Conservation (phyloP, 2,888 invertebrate species). For the Cataglyphis cursor region DNA sequence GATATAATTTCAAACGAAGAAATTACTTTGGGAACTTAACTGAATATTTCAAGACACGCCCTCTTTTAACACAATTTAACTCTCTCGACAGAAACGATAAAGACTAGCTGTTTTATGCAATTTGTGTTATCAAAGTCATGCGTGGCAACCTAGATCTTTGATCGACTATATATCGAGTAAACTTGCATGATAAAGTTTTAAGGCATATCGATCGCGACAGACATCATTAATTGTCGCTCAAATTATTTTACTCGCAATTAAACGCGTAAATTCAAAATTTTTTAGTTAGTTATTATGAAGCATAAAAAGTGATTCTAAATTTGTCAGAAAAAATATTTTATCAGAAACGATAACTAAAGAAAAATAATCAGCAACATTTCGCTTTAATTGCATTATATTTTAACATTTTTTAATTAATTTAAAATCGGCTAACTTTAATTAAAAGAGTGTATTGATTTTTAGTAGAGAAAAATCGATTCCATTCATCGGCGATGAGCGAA, state of each 20-base stretch:
- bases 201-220: background rate
- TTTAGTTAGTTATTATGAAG: background rate
- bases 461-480: background rate
- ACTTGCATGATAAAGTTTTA: background rate
- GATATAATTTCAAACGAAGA: constrained; percentile 27
- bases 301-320: background rate
- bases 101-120: constrained; percentile 20
- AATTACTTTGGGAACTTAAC: constrained; percentile 29
- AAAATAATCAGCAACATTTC: background rate
- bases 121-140: constrained; percentile 7
- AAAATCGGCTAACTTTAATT: constrained; percentile 8
- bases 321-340: background rate
- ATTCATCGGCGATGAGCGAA: background rate
- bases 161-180: background rate
- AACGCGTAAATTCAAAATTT: background rate
- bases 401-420: background rate
- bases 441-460: background rate
- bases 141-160: background rate
- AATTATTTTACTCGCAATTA: background rate
- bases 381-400: background rate
- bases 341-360: background rate
- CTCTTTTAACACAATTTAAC: constrained; percentile 32
- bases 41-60: constrained; percentile 47
- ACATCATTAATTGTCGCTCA: background rate
- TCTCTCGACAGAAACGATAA: constrained; percentile 8